Base-by-base conservation (phyloP, 2,888 invertebrate species). In the Stegana nigrithorax region DNA sequence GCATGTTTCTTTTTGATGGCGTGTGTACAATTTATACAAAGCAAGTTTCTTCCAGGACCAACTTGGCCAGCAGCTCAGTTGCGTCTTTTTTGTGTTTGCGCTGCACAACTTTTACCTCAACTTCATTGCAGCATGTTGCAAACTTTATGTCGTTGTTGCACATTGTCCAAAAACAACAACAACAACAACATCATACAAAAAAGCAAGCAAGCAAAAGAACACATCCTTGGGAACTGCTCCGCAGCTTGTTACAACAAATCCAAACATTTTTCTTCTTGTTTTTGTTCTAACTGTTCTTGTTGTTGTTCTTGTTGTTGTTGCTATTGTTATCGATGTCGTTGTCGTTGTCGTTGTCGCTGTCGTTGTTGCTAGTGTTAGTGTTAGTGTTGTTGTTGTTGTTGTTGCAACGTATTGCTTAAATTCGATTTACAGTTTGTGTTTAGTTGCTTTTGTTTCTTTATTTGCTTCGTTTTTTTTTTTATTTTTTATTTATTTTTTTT, bases 371-470 rank as follows among this genome's bases (percentile, higher is more conserved):
- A n/a, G n/a, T 56, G 56, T 55, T 32, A 19, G 29, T 53, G 10
- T 53, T 23, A 29, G 47, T 44, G 44, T 36, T 60, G 53, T 60
- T 32, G 58, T 42, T 64, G 19, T 53, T 57, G 25, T 57, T 57
- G 12, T 57, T 42, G 59, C 63, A 62, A 60, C 68, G 65, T 64
- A 66, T 67, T 62, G 65, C 62, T 64, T 47, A 63, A 67, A 71
- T 68, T 72, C 69, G 68, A 70, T 72, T 69, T 67, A 56, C 50
- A 68, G 58, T 65, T 60, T 68, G 42, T 32, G 55, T 55, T 59
- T 63, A 17, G 63, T 62, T 55, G 36, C 14, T 29, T 23, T 27
- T 59, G 17, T 56, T 59, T 57, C 32, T 36, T 50, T 50, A 44
- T 58, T 36, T 6, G 51, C 56, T 57, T 59, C 57, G 27, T 57